These are phyloP conservation scores for Odobenus rosmarus DNA, from an alignment of 2,113 vertebrate genomes.

Conservation along the genomic window DNA sequence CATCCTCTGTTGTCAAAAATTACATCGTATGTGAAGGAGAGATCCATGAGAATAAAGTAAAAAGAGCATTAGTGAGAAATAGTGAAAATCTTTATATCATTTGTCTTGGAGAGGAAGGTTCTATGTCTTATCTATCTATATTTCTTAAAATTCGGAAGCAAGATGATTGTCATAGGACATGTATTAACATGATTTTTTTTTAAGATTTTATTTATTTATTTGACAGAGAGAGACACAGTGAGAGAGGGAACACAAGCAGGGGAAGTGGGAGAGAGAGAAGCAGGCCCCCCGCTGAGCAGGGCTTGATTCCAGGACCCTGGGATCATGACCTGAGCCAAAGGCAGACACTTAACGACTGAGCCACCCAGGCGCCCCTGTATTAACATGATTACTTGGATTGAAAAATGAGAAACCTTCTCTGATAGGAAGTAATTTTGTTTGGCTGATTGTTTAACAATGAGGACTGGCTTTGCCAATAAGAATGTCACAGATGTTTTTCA, in stretches of 20 bases:
- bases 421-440: constrained; percentile 32
- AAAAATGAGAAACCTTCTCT: constrained; percentile 36
- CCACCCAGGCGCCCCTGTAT: too few relatives aligned
- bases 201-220: too few relatives aligned
- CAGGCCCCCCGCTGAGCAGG: too few relatives aligned
- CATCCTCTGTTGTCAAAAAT: not conserved
- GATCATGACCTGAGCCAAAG: too few relatives aligned
- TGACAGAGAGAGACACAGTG: too few relatives aligned
- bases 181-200: not conserved
- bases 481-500: constrained; percentile 31
- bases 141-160: constrained; percentile 35
- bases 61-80: not conserved
- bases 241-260: too few relatives aligned
- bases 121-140: not conserved
- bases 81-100: not conserved
- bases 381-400: not conserved
- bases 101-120: not conserved
- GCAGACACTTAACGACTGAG: too few relatives aligned
- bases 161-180: not conserved
- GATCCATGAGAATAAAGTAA: not conserved
- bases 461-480: not conserved
- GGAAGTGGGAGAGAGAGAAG: too few relatives aligned
- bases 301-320: too few relatives aligned
- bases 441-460: constrained; percentile 20
- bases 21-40: not conserved